Base-by-base conservation (phyloP, 2,797 vertebrate genomes). In the Poecilia wingei region DNA sequence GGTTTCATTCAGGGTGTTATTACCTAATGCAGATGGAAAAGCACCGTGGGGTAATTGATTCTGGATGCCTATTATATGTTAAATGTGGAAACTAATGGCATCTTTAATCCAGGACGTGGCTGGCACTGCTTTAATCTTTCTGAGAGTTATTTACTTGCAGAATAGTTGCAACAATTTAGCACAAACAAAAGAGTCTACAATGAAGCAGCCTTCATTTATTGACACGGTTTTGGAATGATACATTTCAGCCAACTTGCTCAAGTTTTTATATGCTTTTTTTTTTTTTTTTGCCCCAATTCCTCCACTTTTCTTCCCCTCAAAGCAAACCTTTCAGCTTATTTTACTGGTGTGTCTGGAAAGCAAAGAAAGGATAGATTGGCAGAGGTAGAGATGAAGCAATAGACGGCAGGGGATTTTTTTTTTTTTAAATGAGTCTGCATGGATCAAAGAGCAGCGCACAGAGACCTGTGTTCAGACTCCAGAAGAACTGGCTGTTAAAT, bases 361-460 rank as follows among this genome's bases (percentile, higher is more conserved):
- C 74, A 80, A 66, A 82, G 79, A 82, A 88, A 89, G 81, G 75
- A 79, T 82, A 39, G 83, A 74, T 77, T 86, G 82, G 80, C 73
- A 31, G 81, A 86, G 79, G 83, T 79, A 46, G 59, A 84, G 80
- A 79, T 81, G 82, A 89, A 88, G 86, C 81, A 79, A 77, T 78
- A 82, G 83, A 75, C 59, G 59, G 86, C 77, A 77, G 78, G 81
- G 6, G 31, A 70, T 68, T 70, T 25, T 4, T 82, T 4, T 82
- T 87, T 92, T 92, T 64, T 20, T 64, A 36, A 91, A 94, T 85
- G 91, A 91, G 88, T 85, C 82, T 47, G 77, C 73, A 28, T 78
- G 90, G 91, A 93, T 93, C 88, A 93, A 94, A 91, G 81, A 77
- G 79, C 82, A 75, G 78, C 80, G 25, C 82, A 84, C 82, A 86